Percentiles rank a stretch among this genome's conserved stretches.
phyloP scores from a whole-genome alignment of 2,113 vertebrate species.

The Picathartes gymnocephalus region DNA sequence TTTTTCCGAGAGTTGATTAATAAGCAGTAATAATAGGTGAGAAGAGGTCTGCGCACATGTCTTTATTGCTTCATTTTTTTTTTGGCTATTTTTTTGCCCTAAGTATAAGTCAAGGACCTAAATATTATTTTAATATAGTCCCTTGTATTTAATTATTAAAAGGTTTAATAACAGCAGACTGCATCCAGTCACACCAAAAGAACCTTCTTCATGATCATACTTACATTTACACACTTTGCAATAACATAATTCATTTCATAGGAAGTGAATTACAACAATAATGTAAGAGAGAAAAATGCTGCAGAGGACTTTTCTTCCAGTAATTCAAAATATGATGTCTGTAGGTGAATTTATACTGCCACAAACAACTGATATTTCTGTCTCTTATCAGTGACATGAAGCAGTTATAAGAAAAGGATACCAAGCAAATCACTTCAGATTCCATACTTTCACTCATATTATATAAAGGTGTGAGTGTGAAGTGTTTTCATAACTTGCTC shows the following conservation, averaged over 20 bases:
- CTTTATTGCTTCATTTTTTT: background rate
- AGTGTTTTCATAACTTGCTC: slow-evolving; percentile 41
- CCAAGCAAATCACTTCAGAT: slow-evolving; percentile 7
- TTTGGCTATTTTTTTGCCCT: background rate
- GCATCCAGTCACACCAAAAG: background rate
- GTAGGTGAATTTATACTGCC: slow-evolving; percentile 51
- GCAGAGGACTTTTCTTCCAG: background rate
- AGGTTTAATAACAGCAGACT: slow-evolving; percentile 55
- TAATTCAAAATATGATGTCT: slow-evolving; percentile 18
- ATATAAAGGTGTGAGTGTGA: background rate
- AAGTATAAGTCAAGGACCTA: background rate
- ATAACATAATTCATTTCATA: slow-evolving; percentile 11
- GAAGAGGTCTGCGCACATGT: background rate
- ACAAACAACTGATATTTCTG: background rate
- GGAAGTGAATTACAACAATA: background rate
- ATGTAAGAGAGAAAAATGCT: background rate
- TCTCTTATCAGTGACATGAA: slow-evolving; percentile 10
- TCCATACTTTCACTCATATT: slow-evolving; percentile 17
- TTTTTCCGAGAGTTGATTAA: background rate
- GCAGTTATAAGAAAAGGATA: background rate
- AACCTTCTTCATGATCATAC: background rate
- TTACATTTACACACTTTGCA: background rate
- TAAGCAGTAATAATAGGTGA: background rate
- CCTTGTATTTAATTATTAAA: slow-evolving; percentile 67
- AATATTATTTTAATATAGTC: background rate